These are phyloP conservation scores for Ormyrus pomaceus DNA, from an alignment of 2,888 invertebrate species.

Conservation along the genomic window DNA sequence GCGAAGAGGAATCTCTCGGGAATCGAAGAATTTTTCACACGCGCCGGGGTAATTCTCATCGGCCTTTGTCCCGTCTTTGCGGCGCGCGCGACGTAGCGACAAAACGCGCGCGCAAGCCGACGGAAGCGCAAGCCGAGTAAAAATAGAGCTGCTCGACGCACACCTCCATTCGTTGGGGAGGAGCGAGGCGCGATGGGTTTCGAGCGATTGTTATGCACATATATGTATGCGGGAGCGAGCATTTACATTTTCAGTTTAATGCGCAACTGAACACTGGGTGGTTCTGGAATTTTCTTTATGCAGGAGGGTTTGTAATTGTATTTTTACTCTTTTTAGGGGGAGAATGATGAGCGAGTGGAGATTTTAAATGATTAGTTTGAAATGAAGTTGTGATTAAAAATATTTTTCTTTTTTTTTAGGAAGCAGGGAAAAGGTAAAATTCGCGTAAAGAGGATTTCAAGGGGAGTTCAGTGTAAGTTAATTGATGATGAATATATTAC, in stretches of 20 bases:
- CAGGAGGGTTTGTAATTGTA: neutral
- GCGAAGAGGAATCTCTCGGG: slow-evolving; percentile 17
- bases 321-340: too few species aligned
- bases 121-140: slow-evolving; percentile 21
- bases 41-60: slow-evolving; percentile 8
- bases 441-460: slow-evolving; percentile 57
- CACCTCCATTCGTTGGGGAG: too few species aligned
- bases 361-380: too few species aligned
- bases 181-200: too few species aligned
- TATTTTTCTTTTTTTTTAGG: too few species aligned
- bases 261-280: neutral
- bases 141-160: slow-evolving; percentile 17
- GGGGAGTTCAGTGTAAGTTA: slow-evolving; percentile 59
- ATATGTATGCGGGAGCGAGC: neutral
- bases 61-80: slow-evolving; percentile 13
- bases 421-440: neutral
- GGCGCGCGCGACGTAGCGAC: neutral
- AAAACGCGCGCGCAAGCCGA: neutral
- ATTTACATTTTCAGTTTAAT: slow-evolving; percentile 6
- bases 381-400: too few species aligned
- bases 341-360: too few species aligned
- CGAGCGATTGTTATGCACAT: neutral
- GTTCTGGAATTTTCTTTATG: neutral
- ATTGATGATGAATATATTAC: too few species aligned
- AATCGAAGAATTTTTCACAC: slow-evolving; percentile 44